Percentiles rank a stretch among this genome's conserved stretches.
Evolutionary conservation across 2,113 vertebrate species (phyloP).

Genomic region (Labeo catla): DNA sequence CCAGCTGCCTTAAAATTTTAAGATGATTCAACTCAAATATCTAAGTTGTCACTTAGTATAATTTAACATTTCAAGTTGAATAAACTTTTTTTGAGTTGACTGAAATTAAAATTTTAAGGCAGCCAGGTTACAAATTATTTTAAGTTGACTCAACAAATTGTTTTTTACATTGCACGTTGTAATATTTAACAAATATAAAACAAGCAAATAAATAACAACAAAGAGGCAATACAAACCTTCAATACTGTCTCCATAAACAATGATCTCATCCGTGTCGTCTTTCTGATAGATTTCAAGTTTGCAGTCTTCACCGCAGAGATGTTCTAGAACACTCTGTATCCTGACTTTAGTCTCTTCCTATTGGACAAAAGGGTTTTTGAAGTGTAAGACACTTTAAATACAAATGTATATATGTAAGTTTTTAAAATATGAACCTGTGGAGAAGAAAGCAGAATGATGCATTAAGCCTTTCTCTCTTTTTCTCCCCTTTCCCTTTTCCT

Average conservation of each 20-base stretch:
- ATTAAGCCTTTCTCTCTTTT: background rate
- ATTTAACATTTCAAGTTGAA: no score
- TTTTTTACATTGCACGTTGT: no score
- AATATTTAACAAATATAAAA: background rate
- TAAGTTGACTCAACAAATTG: no score
- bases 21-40: no score
- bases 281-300: constrained; percentile 75
- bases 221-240: constrained; percentile 68
- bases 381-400: background rate
- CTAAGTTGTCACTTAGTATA: no score
- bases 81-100: no score
- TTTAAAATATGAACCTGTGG: background rate
- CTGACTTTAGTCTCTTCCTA: constrained; percentile 68
- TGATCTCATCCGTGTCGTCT: constrained; percentile 64
- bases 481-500: background rate
- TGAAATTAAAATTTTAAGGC: no score
- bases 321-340: constrained; percentile 64
- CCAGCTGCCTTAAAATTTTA: no score
- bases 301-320: constrained; percentile 72
- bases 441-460: background rate
- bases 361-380: constrained; percentile 21
- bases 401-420: background rate
- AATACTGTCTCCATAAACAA: constrained; percentile 74
- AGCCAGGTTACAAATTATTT: no score
- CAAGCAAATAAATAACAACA: background rate